Conservation (phyloP, 2,113 vertebrate genomes). For the Alexandromys fortis region DNA sequence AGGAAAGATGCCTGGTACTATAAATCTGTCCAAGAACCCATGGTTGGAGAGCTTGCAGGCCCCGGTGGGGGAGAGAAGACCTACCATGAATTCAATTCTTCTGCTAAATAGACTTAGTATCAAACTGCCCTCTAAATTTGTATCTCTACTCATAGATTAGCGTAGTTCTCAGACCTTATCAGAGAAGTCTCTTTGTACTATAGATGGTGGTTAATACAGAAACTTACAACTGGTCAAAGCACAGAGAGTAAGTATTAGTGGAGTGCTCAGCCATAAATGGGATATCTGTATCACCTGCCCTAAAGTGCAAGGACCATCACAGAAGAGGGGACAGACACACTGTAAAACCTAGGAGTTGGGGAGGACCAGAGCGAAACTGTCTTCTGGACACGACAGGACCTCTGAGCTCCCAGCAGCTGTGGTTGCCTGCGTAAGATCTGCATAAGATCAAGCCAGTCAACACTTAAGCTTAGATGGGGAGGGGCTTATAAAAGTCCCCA, state of each 20-base stretch:
- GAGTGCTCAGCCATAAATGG: background rate
- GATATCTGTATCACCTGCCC: background rate
- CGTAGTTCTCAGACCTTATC: background rate
- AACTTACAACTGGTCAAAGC: background rate
- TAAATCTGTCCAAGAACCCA: background rate
- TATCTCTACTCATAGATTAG: background rate
- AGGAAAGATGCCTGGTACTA: background rate
- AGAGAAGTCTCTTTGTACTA: background rate
- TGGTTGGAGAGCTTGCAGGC: background rate
- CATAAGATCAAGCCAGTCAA: background rate
- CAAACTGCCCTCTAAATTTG: background rate
- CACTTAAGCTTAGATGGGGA: background rate
- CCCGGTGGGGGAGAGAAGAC: background rate
- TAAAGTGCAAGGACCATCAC: background rate
- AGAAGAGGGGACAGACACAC: background rate
- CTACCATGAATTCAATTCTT: background rate
- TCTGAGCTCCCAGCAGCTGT: background rate
- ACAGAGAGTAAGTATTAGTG: background rate
- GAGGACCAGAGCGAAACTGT: background rate
- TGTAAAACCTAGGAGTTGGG: background rate
- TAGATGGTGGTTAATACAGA: background rate
- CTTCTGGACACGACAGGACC: background rate
- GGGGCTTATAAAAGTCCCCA: background rate
- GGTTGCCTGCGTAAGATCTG: background rate
- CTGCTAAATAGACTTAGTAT: too few species aligned